Base-by-base conservation (phyloP, 2,797 vertebrate species). In the Coluber constrictor region DNA sequence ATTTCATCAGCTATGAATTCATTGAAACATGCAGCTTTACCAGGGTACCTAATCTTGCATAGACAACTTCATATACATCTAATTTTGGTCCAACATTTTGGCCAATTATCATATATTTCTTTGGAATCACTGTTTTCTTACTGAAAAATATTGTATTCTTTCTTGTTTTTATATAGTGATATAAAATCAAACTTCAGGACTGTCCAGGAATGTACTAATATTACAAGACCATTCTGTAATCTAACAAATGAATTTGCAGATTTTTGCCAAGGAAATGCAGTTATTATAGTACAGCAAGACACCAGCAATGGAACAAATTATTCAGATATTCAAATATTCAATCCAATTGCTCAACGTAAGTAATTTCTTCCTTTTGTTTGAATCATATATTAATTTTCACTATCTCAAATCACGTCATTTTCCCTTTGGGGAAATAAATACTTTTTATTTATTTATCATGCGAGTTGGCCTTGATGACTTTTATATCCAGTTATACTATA, bases 161-260 rank as follows among this genome's bases (percentile, higher is more conserved):
- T 1, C 89, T 93, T 92, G 79, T 92, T 93, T 10, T 83, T 37
- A 7, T 89, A 88, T 66, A 93, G 95, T 90, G 88, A 3, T 16
- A 0, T 0, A 2, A 61, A 29, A 90, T 94, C 93, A 10, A 8
- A 0, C 0, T 13, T 3, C 87, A 83, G 16, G 70, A 47, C 13
- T 10, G 94, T 97, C 4, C 1, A 93, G 79, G 90, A 91, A 15
- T 98, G 98, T 56, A 92, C 92, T 54, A 63, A 95, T 27, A 96
- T 94, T 92, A 93, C 94, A 0, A 95, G 88, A 3, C 55, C 90
- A 0, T 96, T 51, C 6, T 98, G 98, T 90, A 95, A 98, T n/a
- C 43, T 98, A 16, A 97, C 97, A 27, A 79, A 95, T 0, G 90
- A 94, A 27, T 96, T 97, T 93, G 0, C n/a, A 9, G 4, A 90